Evolutionary conservation across 2,888 invertebrate genomes (phyloP), one percentile per base, ranked within the genome.

Genomic region (Nomada ferruginata): DNA sequence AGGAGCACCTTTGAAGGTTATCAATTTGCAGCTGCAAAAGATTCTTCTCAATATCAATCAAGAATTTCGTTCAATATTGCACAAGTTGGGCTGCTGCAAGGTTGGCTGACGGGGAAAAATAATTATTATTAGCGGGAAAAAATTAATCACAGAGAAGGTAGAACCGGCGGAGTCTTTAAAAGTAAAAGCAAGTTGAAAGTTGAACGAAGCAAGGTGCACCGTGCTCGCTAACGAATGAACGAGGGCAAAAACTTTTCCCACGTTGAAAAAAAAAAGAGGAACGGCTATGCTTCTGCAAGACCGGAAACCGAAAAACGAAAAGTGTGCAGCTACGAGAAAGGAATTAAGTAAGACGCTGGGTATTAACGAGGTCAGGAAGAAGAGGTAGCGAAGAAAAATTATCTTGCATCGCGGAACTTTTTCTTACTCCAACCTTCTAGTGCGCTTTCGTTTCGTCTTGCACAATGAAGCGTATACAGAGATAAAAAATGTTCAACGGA

Each of bases 161-260:
- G 59, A 7, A 23, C 13, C 5, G 13, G 50, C 5, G 9, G 29
- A 65, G 44, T 13, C 20, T 72, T 29, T 10, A 13, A n/a, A 18
- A 9, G 44, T 26, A 55, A 76, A 60, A 61, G 36, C 23, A 29
- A 52, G 64, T 10, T 26, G 42, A 64, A 72, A 59, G 70, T 61
- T 36, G 76, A 13, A 20, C 36, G 53, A 13, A 42, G 59, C 13
- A 11, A 55, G 71, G 47, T 71, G 53, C 66, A 63, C 70, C 63
- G 29, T 53, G 63, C 47, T 76, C 26, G 72, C 13, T 63, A 76
- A 61, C 74, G 70, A 60, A 63, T 61, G 55, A 79, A 65, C 52
- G 71, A 66, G 59, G 59, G 64, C 29, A 73, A 60, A 63, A 84
- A 82, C 23, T 81, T 83, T 71, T 70, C 74, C 20, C 36, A 57